Base-by-base conservation (phyloP, 2,888 invertebrate genomes). In the Parascotia fuliginaria region DNA sequence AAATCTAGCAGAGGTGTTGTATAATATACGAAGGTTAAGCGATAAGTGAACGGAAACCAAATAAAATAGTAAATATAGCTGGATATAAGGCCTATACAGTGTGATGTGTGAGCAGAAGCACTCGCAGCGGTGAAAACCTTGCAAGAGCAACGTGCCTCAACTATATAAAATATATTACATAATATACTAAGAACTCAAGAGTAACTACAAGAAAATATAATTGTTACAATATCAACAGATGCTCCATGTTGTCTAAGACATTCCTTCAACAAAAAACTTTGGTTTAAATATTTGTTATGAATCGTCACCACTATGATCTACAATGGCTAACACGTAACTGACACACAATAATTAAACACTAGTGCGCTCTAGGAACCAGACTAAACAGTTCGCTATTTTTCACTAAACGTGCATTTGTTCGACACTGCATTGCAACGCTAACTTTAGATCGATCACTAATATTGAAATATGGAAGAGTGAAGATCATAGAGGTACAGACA, bases 391-490 rank as follows among this genome's bases (percentile, higher is more conserved):
- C 67, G 69, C 82, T 86, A 87, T 68, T 74, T 71, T 4, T 79
- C 77, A 69, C 81, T 84, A 85, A 86, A 85, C 91, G 91, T 92
- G 91, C 91, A 90, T 73, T 77, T 71, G 67, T 76, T 69, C 49
- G 76, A 77, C 75, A 79, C 70, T 76, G 76, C 79, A 65, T 75
- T 82, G 77, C 75, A 67, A 67, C 65, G 58, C 68, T 74, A 67
- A 55, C 55, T 65, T 64, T 60, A 62, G 59, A 57, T 64, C 51
- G 69, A 65, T 73, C 65, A 60, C 81, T 83, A 82, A 75, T 76
- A 75, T 85, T 84, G 77, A 89, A 90, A 91, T 74, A 92, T 92
- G 92, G 92, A 92, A 92, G 92, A 92, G 92, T 92, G 91, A 91
- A 91, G 84, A 82, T 82, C 77, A 68, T 68, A 83, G 72, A 81